Evolutionary conservation across 2,888 invertebrate species (phyloP).

Genomic region (Patella ulyssiponensis): DNA sequence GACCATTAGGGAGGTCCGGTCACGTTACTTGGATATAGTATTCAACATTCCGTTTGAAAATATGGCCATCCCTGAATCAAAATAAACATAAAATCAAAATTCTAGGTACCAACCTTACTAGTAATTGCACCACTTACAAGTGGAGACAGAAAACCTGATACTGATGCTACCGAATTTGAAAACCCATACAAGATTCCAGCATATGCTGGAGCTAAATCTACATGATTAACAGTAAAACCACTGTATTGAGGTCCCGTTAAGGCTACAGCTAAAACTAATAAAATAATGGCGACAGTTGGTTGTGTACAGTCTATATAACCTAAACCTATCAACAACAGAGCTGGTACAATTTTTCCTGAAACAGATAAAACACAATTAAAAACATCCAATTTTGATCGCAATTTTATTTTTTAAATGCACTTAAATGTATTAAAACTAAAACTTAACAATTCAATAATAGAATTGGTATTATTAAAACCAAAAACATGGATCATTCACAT

Average conservation of each 20-base stretch:
- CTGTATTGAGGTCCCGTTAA: constrained; percentile 66
- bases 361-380: not conserved
- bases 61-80: not conserved
- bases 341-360: constrained; percentile 65
- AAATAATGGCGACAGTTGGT: constrained; percentile 57
- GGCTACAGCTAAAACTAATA: constrained; percentile 65
- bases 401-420: too few relatives aligned
- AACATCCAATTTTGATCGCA: too few relatives aligned
- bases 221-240: constrained; percentile 71
- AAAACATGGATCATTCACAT: not conserved
- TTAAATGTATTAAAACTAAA: too few relatives aligned
- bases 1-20: too few relatives aligned
- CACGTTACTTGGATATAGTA: too few relatives aligned
- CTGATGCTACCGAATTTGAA: constrained; percentile 69
- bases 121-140: constrained; percentile 66
- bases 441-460: not conserved
- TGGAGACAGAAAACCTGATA: constrained; percentile 70
- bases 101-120: constrained; percentile 41
- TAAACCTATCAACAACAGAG: constrained; percentile 61
- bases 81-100: not conserved
- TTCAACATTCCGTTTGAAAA: too few relatives aligned
- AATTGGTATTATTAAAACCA: not conserved
- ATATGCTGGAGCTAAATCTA: constrained; percentile 71
- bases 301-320: constrained; percentile 68
- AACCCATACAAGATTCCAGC: constrained; percentile 71